Conservation (phyloP, 2,888 invertebrate genomes). For the Callinectes sapidus region DNA sequence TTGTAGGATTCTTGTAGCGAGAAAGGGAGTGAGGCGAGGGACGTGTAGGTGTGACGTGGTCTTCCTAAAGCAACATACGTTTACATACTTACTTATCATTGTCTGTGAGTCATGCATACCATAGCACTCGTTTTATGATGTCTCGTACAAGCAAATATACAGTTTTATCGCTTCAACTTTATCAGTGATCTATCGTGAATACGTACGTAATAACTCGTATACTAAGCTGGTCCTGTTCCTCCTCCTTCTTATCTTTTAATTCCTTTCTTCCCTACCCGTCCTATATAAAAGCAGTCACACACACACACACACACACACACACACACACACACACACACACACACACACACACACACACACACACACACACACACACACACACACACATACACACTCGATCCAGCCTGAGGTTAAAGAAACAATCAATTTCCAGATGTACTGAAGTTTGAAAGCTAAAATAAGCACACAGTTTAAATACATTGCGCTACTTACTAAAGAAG, state of each 20-base stretch:
- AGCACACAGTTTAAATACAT: too few relatives aligned
- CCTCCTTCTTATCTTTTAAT: not conserved
- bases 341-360: not conserved
- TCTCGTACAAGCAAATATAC: not conserved
- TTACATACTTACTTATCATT: not conserved
- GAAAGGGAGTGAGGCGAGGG: not conserved
- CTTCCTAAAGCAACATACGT: constrained; percentile 5
- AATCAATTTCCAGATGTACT: too few relatives aligned
- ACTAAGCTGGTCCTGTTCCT: not conserved
- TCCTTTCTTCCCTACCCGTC: not conserved
- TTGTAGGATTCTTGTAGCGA: not conserved
- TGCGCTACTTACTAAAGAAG: too few relatives aligned
- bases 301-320: not conserved
- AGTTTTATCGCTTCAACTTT: not conserved
- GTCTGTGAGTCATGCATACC: not conserved
- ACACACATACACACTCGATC: not conserved
- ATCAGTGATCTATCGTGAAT: not conserved
- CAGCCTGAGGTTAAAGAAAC: too few relatives aligned
- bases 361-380: not conserved
- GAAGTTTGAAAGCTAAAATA: too few relatives aligned
- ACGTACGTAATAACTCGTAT: not conserved
- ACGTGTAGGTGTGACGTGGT: not conserved
- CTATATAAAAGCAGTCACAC: not conserved
- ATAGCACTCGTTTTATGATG: not conserved
- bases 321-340: not conserved